These are phyloP conservation scores for Engraulis encrasicolus DNA, from an alignment of 2,113 vertebrate species.

Conservation along the genomic window DNA sequence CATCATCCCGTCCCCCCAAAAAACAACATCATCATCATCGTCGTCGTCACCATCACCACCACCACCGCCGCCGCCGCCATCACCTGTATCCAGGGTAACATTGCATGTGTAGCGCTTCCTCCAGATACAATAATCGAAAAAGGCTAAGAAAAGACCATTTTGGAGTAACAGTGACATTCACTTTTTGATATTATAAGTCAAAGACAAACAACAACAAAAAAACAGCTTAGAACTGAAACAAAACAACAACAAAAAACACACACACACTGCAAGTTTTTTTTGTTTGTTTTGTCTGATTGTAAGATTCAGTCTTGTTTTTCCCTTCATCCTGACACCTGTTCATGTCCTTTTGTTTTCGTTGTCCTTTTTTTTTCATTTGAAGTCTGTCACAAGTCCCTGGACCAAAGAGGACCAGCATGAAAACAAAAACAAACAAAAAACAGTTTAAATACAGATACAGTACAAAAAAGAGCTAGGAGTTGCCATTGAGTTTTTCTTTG, in stretches of 20 bases:
- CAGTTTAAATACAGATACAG: constrained; percentile 69
- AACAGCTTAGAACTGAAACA: constrained; percentile 9
- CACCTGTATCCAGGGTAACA: constrained; percentile 53
- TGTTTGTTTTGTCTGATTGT: constrained; percentile 57
- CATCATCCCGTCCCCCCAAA: neutral
- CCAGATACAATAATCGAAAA: constrained; percentile 58
- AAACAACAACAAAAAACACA: constrained; percentile 47
- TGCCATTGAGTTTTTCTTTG: constrained; percentile 38
- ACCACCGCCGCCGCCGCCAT: constrained; percentile 36
- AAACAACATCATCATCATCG: constrained; percentile 47
- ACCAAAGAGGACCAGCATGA: constrained; percentile 52
- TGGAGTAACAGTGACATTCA: constrained; percentile 79
- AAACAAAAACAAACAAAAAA: constrained; percentile 46
- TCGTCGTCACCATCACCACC: constrained; percentile 46
- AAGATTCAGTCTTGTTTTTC: constrained; percentile 64
- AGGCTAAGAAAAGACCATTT: constrained; percentile 70
- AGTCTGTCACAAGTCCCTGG: constrained; percentile 45
- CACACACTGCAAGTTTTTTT: constrained; percentile 54
- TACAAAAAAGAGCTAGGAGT: constrained; percentile 62
- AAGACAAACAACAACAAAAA: constrained; percentile 29
- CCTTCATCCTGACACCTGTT: constrained; percentile 66
- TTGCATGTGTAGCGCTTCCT: constrained; percentile 68
- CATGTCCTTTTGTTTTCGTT: constrained; percentile 16
- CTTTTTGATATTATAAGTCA: constrained; percentile 66
- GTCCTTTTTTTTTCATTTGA: constrained; percentile 17